Percentiles rank a stretch among this genome's conserved stretches.
phyloP scores from a whole-genome alignment of 2,113 vertebrate genomes.

The Mola mola region DNA sequence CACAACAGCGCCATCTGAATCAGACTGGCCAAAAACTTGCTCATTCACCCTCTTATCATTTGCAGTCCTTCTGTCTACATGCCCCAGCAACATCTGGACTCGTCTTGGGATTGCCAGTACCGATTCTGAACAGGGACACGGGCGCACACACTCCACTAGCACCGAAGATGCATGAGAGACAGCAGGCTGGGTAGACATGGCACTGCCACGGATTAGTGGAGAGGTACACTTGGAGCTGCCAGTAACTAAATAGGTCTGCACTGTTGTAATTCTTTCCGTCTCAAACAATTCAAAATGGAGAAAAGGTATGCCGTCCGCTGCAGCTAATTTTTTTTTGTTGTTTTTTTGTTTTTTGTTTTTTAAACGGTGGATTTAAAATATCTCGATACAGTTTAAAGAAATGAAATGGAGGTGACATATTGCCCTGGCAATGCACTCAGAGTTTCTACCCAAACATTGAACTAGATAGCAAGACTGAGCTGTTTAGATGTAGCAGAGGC shows the following conservation, averaged over 20 bases:
- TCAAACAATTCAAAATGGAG: conserved; percentile 64
- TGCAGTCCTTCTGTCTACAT: conserved; percentile 54
- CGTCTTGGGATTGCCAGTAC: conserved; percentile 61
- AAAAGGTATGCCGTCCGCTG: conserved; percentile 54
- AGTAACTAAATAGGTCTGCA: conserved; percentile 59
- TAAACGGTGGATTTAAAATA: conserved; percentile 39
- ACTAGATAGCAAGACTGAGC: conserved; percentile 27
- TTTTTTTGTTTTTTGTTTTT: too few relatives aligned
- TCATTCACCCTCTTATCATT: conserved; percentile 71
- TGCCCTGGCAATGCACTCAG: conserved; percentile 50
- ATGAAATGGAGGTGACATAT: conserved; percentile 63
- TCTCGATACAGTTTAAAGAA: conserved; percentile 48
- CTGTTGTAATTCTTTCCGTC: conserved; percentile 66
- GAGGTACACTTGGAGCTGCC: conserved; percentile 57
- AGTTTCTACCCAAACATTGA: conserved; percentile 61
- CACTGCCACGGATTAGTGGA: conserved; percentile 65
- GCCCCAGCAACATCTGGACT: conserved; percentile 56
- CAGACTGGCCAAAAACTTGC: conserved; percentile 55
- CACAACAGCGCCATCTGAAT: conserved; percentile 48
- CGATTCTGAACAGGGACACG: conserved; percentile 57
- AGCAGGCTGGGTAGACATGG: conserved; percentile 56
- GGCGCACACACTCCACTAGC: conserved; percentile 28
- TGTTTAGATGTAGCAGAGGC: conserved; percentile 46
- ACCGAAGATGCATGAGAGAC: conserved; percentile 61
- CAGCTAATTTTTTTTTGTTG: conserved; percentile 34